phyloP scores from a whole-genome alignment of 2,797 vertebrate genomes.

The Carapus acus region DNA sequence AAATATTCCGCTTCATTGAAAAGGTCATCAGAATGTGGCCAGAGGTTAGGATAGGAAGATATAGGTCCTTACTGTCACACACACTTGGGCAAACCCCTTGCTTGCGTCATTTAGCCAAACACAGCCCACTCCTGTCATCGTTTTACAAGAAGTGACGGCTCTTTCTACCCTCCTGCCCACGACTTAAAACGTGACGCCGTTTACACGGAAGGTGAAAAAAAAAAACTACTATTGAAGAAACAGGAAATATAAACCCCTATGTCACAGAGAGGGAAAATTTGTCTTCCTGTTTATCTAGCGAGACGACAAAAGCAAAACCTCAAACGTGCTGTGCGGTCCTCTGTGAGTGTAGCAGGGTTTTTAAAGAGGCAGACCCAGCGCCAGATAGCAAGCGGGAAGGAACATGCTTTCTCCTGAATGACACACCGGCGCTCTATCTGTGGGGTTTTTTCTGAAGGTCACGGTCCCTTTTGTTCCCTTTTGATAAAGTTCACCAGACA shows the following conservation, averaged over 20 bases:
- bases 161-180: constrained; percentile 65
- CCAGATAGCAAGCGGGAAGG: constrained; percentile 12
- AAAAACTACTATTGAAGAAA: constrained; percentile 75
- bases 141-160: constrained; percentile 68
- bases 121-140: constrained; percentile 61
- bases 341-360: constrained; percentile 18
- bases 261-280: constrained; percentile 72
- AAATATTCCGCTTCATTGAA: constrained; percentile 50
- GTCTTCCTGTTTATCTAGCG: constrained; percentile 75
- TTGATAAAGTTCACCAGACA: constrained; percentile 46
- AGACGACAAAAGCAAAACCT: constrained; percentile 61
- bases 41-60: constrained; percentile 25
- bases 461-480: constrained; percentile 13
- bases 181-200: constrained; percentile 43
- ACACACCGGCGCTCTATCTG: constrained; percentile 16
- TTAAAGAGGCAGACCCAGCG: constrained; percentile 26
- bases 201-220: constrained; percentile 61
- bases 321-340: constrained; percentile 42
- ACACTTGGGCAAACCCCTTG: constrained; percentile 72
- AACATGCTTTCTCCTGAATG: constrained; percentile 15
- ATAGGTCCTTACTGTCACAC: constrained; percentile 62
- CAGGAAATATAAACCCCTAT: constrained; percentile 60
- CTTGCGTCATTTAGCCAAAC: constrained; percentile 71
- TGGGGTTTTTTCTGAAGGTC: constrained; percentile 32
- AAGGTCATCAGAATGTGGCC: constrained; percentile 59